Base-by-base conservation (phyloP, 2,888 invertebrate species). In the Argyra leucocephala region DNA sequence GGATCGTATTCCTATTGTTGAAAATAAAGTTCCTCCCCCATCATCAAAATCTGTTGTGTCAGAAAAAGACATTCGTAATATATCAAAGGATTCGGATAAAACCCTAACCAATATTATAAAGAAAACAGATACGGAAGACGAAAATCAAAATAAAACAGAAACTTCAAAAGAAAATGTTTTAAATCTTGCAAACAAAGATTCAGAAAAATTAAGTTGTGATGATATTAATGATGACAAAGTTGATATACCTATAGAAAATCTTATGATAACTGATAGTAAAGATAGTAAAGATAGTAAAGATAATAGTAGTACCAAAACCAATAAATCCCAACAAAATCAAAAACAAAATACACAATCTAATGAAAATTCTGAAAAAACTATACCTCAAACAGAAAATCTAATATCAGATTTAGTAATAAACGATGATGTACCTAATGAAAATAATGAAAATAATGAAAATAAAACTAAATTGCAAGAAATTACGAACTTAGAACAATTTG, bases 401-500 rank as follows among this genome's bases (percentile, higher is more conserved):
- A 48, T 48, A 5, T 48, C n/a, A 48, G 48, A 48, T 48, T 15
- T n/a, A 48, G 48, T 48, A n/a, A 48, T 48, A 31, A 31, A 31
- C 12, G 31, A 31, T 31, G n/a, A n/a, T n/a, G n/a, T n/a, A n/a
- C n/a, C n/a, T n/a, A n/a, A n/a, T n/a, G n/a, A 5, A 31, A 15
- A n/a, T 18, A 15, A 48, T 48, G 9, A 5, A 48, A 2, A 2
- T 48, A 48, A 18, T 12, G 48, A 48, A 48, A n/a, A 48, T 48
- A 48, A 48, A 48, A 18, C 1, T 48, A 48, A 48, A 48, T 18
- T 48, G 18, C 48, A 48, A 48, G 48, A 48, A 48, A 48, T 48
- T 18, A 48, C 48, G 48, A 48, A 48, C 18, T 48, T 37, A 10
- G 66, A 65, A 24, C 61, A 65, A 5, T 22, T 48, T 10, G 12